phyloP scores from a whole-genome alignment of 2,797 vertebrate species.

The Acanthurus lineatus region DNA sequence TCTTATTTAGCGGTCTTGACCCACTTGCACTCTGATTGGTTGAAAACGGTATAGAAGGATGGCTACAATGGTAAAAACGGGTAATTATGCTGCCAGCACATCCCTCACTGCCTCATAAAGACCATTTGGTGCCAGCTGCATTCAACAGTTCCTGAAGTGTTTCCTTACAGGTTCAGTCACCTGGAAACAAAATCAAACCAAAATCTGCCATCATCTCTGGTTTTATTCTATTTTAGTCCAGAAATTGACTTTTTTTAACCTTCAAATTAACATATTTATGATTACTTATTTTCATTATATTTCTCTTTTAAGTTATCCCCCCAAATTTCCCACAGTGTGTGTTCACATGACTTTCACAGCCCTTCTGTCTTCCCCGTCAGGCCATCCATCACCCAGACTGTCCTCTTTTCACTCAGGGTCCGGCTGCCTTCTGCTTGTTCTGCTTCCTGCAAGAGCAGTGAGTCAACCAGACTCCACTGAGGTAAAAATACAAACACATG shows the following conservation, averaged over 20 bases:
- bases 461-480: constrained; percentile 8
- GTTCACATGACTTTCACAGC: background rate
- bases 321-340: background rate
- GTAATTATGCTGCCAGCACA: constrained; percentile 23
- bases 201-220: background rate
- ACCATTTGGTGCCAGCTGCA: constrained; percentile 14
- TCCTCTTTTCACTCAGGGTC: background rate
- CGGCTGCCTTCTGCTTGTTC: constrained; percentile 18
- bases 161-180: background rate
- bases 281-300: background rate
- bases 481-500: constrained; percentile 13
- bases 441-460: constrained; percentile 18
- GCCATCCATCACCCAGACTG: background rate
- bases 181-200: background rate
- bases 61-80: constrained; percentile 16
- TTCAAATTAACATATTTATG: too few relatives aligned
- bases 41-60: background rate
- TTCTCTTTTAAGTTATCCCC: background rate
- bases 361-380: background rate
- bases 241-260: background rate
- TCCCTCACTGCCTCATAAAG: constrained; percentile 17
- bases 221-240: background rate
- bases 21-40: constrained; percentile 6
- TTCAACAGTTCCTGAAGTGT: constrained; percentile 9
- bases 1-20: constrained; percentile 4